Base-by-base conservation (phyloP, 1,140 invertebrate genomes). In the Leptopilina boulardi region DNA sequence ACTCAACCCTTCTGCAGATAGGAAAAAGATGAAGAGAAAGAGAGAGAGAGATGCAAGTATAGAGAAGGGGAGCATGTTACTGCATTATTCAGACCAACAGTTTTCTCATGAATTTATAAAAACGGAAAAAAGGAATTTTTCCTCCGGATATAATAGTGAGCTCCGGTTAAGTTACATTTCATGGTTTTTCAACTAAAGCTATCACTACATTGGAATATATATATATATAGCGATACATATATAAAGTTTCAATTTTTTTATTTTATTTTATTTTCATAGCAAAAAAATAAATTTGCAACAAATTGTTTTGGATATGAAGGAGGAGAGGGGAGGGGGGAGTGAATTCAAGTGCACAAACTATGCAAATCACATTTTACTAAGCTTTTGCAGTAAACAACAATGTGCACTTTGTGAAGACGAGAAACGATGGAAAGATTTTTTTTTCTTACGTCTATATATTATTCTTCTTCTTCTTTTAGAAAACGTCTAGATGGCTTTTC, bases 31-130 rank as follows among this genome's bases (percentile, higher is more conserved):
- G 15, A 30, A 18, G 5, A 59, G 21, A 59, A 19, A 59, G 54
- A 23, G 13, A 34, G 47, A 41, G 34, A 47, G 41, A 34, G 23
- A 70, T n/a, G n/a, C 18, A 38, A 70, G 19, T 6, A 38, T 5
- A 15, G n/a, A 26, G 13, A 9, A 11, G 19, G 26, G 30, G 5
- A 75, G 34, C 51, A 38, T 66, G 59, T 66, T 66, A 66, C 59
- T 66, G 59, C 59, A 66, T 66, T 66, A 30, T 66, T 66, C 59
- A 66, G 23, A 66, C 59, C 59, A 59, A 59, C 56, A 66, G 59
- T 66, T 66, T 66, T 66, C 59, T 66, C 59, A 66, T 66, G 59
- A 66, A 66, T 66, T 66, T 30, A 30, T 66, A 30, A 66, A 66
- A 66, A 66, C 21, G 59, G 26, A 66, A 66, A 66, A 66, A 66